A percentile compares a stretch with the other conserved stretches of the same genome.
Evolutionary conservation across 2,113 vertebrate species (phyloP).

Genomic region (Ciconia stormi): DNA sequence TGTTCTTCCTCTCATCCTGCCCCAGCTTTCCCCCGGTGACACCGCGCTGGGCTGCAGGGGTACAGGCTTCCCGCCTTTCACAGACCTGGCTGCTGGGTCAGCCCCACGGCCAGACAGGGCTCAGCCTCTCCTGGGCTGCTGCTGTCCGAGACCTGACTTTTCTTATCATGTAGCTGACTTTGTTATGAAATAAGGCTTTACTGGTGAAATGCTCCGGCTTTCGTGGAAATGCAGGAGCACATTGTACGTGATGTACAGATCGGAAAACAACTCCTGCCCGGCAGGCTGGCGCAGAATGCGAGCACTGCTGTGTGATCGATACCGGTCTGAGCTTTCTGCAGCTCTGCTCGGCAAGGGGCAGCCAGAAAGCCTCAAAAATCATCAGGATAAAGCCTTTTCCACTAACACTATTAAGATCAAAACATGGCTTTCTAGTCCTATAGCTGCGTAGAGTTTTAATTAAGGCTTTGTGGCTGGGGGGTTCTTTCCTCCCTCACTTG

Average conservation of each 20-base stretch:
- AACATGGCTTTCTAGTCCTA: background rate
- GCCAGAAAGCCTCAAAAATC: background rate
- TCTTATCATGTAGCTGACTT: background rate
- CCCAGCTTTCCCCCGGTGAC: background rate
- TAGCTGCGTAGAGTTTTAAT: background rate
- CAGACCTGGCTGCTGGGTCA: background rate
- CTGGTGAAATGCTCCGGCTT: background rate
- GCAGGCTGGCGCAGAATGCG: background rate
- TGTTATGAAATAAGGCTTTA: background rate
- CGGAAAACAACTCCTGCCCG: background rate
- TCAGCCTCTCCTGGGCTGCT: background rate
- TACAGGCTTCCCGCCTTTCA: background rate
- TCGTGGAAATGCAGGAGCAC: background rate
- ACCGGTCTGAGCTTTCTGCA: background rate
- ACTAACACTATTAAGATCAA: background rate
- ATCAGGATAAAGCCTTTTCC: background rate
- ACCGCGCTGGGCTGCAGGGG: background rate
- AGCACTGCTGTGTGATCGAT: background rate
- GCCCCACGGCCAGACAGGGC: accelerated
- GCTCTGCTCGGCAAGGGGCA: background rate
- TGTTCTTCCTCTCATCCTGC: background rate
- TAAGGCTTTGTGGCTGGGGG: background rate
- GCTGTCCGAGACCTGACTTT: background rate
- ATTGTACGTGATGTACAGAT: background rate
- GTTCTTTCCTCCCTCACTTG: background rate